These are phyloP conservation scores for Drosophila carrolli DNA, from an alignment of 1,140 invertebrate genomes.

Conservation along the genomic window DNA sequence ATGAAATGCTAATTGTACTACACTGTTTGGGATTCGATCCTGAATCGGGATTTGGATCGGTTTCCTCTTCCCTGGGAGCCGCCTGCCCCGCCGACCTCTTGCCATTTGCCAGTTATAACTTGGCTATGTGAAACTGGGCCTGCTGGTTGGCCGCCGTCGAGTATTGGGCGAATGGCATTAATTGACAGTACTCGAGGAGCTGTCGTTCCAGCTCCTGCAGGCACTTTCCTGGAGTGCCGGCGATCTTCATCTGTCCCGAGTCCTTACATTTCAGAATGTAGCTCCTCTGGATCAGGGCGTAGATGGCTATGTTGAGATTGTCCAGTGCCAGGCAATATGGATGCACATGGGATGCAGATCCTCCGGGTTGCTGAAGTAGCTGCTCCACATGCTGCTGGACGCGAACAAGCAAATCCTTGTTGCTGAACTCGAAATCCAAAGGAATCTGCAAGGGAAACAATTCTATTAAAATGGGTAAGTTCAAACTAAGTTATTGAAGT, in stretches of 20 bases:
- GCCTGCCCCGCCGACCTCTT: constrained; percentile 43
- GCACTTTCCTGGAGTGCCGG: constrained; percentile 45
- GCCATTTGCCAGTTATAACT: constrained; percentile 81
- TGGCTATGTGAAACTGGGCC: constrained; percentile 72
- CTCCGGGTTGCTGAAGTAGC: constrained; percentile 70
- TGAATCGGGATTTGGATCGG: constrained; percentile 7
- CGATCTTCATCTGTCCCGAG: constrained; percentile 58
- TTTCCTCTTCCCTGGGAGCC: constrained; percentile 2
- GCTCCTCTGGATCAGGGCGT: constrained; percentile 68
- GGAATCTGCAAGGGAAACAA: constrained; percentile 61
- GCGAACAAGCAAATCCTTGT: constrained; percentile 85
- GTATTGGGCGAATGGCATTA: constrained; percentile 79
- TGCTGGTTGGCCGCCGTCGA: constrained; percentile 71
- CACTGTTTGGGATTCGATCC: constrained; percentile 20
- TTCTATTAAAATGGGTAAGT: not conserved
- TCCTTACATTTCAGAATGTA: constrained; percentile 63
- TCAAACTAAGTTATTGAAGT: no score
- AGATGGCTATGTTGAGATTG: constrained; percentile 82
- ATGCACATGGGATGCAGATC: constrained; percentile 84
- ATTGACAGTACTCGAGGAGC: constrained; percentile 70
- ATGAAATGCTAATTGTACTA: constrained; percentile 69
- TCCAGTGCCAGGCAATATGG: constrained; percentile 88
- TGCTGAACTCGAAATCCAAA: constrained; percentile 68
- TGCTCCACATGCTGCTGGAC: constrained; percentile 86
- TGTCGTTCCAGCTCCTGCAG: constrained; percentile 61